phyloP scores from a whole-genome alignment of 2,113 vertebrate species.

The Rhynchomys soricoides region DNA sequence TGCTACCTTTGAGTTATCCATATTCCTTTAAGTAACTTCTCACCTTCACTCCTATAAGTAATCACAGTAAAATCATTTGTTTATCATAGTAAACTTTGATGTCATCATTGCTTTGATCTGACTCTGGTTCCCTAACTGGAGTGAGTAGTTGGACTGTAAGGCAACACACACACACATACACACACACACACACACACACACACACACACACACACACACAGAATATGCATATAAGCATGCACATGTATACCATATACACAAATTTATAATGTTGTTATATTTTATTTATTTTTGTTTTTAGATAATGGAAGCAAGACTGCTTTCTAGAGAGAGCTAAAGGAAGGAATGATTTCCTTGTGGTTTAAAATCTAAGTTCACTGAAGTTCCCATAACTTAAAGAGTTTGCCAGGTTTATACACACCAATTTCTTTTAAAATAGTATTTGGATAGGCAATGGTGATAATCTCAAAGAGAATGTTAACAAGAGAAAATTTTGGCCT shows the following conservation, averaged over 20 bases:
- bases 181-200: not conserved
- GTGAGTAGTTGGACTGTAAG: not conserved
- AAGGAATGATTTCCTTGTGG: not conserved
- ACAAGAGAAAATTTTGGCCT: not conserved
- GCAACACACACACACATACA: not conserved
- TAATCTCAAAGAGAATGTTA: slow-evolving; percentile 38
- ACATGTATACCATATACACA: not conserved
- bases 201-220: too few relatives aligned
- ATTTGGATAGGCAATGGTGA: not conserved
- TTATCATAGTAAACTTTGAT: not conserved
- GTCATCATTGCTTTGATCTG: not conserved
- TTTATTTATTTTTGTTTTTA: slow-evolving; percentile 29
- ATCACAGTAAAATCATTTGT: not conserved
- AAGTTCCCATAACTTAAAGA: not conserved
- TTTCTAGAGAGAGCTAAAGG: not conserved
- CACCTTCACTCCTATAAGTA: not conserved
- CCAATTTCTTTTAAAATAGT: not conserved
- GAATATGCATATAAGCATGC: not conserved
- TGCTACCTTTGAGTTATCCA: not conserved
- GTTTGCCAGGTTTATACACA: not conserved
- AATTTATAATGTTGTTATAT: not conserved
- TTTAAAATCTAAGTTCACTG: slow-evolving; percentile 25
- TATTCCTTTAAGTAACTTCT: not conserved
- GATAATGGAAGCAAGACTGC: not conserved
- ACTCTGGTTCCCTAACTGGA: not conserved